These are phyloP conservation scores for Andricus quercusramuli DNA, from an alignment of 2,888 invertebrate species.

Conservation along the genomic window DNA sequence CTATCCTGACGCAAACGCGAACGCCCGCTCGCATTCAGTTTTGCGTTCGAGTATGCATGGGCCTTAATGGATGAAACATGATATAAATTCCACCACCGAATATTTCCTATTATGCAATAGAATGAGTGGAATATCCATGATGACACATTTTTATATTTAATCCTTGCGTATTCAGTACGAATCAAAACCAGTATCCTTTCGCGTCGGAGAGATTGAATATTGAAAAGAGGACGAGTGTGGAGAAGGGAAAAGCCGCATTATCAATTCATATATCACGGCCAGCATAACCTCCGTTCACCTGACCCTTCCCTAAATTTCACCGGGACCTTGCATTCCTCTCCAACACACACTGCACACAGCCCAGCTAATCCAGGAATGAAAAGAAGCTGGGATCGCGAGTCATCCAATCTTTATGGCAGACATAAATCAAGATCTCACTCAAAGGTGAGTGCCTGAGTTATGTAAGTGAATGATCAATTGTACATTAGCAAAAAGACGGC, in stretches of 20 bases:
- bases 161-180: neutral
- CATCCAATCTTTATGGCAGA: neutral
- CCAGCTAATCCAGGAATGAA: neutral
- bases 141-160: neutral
- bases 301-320: conserved; percentile 1
- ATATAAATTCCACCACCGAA: neutral
- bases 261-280: conserved; percentile 3
- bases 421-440: neutral
- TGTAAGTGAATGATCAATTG: neutral
- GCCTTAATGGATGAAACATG: too few species aligned
- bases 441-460: neutral
- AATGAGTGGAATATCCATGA: neutral
- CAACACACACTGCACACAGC: neutral
- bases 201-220: neutral
- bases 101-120: neutral
- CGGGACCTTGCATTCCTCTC: conserved; percentile 4
- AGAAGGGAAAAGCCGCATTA: conserved; percentile 6
- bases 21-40: too few species aligned
- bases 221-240: neutral
- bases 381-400: neutral
- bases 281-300: conserved; percentile 11
- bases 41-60: neutral
- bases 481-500: neutral
- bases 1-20: too few species aligned
- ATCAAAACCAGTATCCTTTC: neutral